Base-by-base conservation (phyloP, 1,140 invertebrate species). In the Leucophenga varia region DNA sequence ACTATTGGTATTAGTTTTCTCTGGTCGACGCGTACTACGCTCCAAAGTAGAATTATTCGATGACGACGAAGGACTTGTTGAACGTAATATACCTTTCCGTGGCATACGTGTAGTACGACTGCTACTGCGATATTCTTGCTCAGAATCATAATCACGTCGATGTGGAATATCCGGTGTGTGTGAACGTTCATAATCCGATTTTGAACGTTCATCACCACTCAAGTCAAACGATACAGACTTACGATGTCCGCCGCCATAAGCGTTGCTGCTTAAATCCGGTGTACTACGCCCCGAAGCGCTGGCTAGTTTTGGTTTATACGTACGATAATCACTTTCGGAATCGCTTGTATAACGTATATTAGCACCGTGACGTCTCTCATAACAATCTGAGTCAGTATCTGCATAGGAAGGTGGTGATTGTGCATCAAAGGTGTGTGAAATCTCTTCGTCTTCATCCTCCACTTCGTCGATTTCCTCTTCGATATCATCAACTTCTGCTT, bases 201-300 rank as follows among this genome's bases (percentile, higher is more conserved):
- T 70, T 31, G 71, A 72, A 6, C 61, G 58, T 42, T 75, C 73
- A 42, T 74, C 70, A 0, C 68, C 73, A n/a, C 71, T 72, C 0
- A 75, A 55, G 49, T 75, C 73, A 13, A 75, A 75, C 36, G 72
- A 75, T 0, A 75, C 73, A 0, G 72, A 75, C 42, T 75, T 75
- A 1, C 73, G 70, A 49, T 73, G 70, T 2, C 59, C 56, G 2
- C 61, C 50, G 4, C 39, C 42, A 14, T 60, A 57, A 1, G 37
- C 18, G 43, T 17, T 14, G 5, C 16, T 28, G 19, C 37, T 34
- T 2, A 52, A 28, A 14, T 74, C 70, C 0, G 70, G 70, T 0
- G 70, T 72, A 19, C 70, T 73, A 25, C 69, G 65, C 5, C 69
- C 69, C 6, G 69, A 72, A 16, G 54, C 1, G n/a, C 21, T 40